phyloP scores from a whole-genome alignment of 1,140 invertebrate species.

The Anagrus nilaparvatae region DNA sequence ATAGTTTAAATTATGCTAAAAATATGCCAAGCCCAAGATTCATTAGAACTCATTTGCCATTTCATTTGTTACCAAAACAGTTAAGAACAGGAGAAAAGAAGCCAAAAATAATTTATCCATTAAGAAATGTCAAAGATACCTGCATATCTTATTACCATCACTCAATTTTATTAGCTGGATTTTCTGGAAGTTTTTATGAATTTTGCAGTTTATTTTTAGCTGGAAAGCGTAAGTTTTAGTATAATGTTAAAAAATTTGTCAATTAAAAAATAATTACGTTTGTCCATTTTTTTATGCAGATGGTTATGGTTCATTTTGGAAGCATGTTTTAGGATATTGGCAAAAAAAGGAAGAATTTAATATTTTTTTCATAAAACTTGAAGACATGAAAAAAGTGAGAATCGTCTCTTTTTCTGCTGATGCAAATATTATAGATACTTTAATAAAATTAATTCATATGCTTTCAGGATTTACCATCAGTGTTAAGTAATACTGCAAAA shows the following conservation, averaged over 20 bases:
- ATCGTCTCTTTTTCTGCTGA: too few species aligned
- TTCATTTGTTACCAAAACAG: conserved; percentile 49
- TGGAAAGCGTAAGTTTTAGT: too few species aligned
- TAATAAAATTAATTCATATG: not conserved
- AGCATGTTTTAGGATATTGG: conserved; percentile 51
- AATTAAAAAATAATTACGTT: too few species aligned
- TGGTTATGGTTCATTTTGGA: conserved; percentile 49
- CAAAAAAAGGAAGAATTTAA: conserved; percentile 43
- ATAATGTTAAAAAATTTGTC: too few species aligned
- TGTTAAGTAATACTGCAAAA: conserved; percentile 46
- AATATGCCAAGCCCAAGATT: conserved; percentile 43
- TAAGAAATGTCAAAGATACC: conserved; percentile 70
- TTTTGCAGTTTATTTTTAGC: conserved; percentile 54
- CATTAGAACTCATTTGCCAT: conserved; percentile 61
- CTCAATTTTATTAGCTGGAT: conserved; percentile 49
- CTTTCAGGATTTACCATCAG: conserved; percentile 43
- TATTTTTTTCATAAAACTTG: conserved; percentile 52
- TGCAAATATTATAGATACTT: not conserved
- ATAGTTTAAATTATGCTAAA: conserved; percentile 34
- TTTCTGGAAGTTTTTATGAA: conserved; percentile 49
- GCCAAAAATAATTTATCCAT: conserved; percentile 61
- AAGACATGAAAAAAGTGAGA: conserved; percentile 52
- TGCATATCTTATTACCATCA: conserved; percentile 62
- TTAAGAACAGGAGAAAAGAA: conserved; percentile 36
- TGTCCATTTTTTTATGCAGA: conserved; percentile 35